These are phyloP conservation scores for Xiphorhynchus elegans DNA, from an alignment of 2,113 vertebrate species.

Conservation along the genomic window DNA sequence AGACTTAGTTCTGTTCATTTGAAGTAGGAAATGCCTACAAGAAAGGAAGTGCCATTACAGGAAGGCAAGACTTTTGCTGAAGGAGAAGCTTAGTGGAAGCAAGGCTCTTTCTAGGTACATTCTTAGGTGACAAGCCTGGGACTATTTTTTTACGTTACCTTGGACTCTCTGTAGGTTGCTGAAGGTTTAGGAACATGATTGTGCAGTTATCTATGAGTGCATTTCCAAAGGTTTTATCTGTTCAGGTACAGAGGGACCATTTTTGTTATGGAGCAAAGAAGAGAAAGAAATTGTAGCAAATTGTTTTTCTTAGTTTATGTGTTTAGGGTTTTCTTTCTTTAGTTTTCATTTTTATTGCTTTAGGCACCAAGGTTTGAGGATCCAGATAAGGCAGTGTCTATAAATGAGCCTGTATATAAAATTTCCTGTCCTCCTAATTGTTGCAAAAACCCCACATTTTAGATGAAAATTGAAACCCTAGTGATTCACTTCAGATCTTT, in stretches of 20 bases:
- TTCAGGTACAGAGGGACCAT: neutral
- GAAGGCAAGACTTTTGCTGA: neutral
- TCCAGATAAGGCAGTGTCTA: neutral
- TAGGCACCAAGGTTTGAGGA: neutral
- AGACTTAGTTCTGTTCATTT: neutral
- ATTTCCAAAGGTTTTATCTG: neutral
- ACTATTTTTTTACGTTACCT: neutral
- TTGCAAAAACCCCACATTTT: neutral
- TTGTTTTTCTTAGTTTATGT: neutral
- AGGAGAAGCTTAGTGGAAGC: neutral
- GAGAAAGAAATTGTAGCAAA: neutral
- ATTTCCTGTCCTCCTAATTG: neutral
- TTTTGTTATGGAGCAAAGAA: neutral
- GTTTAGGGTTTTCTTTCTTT: neutral
- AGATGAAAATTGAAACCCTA: neutral
- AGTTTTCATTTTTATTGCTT: neutral
- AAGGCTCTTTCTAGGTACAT: neutral
- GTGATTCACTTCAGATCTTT: neutral
- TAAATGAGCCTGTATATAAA: neutral
- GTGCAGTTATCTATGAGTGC: neutral
- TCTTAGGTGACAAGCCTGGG: neutral
- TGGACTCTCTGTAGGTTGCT: neutral
- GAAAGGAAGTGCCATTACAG: neutral
- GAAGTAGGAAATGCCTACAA: neutral
- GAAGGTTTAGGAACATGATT: neutral